Percentiles rank a stretch among this genome's conserved stretches.
phyloP scores from a whole-genome alignment of 2,113 vertebrate species.

The Pseudonaja textilis region DNA sequence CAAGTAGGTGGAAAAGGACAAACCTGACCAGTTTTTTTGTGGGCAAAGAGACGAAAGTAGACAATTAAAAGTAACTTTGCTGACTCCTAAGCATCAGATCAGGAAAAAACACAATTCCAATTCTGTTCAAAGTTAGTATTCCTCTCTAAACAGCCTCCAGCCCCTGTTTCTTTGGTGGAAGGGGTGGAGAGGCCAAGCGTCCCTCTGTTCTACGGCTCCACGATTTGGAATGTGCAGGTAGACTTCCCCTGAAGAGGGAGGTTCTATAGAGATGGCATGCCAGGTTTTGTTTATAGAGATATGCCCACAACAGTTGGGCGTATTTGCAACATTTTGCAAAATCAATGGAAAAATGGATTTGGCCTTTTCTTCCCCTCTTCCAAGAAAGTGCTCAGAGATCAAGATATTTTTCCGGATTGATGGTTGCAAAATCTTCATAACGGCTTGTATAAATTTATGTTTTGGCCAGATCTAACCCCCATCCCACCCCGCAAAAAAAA shows the following conservation, averaged over 20 bases:
- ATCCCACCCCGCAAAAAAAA: not conserved
- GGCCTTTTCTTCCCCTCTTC: not conserved
- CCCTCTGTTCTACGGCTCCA: not conserved
- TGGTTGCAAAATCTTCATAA: not conserved
- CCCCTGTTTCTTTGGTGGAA: not conserved
- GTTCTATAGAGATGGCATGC: not conserved
- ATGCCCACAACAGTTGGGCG: not conserved
- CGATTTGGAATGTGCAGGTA: not conserved
- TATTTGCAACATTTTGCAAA: not conserved
- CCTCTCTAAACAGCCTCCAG: not conserved
- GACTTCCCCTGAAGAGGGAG: not conserved
- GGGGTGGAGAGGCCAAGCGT: not conserved
- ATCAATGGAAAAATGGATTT: fast-evolving
- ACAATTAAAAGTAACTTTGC: not conserved
- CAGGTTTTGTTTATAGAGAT: fast-evolving
- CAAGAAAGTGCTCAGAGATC: not conserved
- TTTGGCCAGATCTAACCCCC: not conserved
- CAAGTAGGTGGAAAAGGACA: constrained; percentile 28
- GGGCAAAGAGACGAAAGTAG: not conserved
- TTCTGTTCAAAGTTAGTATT: not conserved
- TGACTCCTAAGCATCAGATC: not conserved
- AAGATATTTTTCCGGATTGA: not conserved
- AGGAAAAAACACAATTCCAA: not conserved
- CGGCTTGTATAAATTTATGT: not conserved
- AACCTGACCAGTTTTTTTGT: not conserved